Conservation (phyloP, 2,888 invertebrate genomes). For the Priocnemis perturbator region DNA sequence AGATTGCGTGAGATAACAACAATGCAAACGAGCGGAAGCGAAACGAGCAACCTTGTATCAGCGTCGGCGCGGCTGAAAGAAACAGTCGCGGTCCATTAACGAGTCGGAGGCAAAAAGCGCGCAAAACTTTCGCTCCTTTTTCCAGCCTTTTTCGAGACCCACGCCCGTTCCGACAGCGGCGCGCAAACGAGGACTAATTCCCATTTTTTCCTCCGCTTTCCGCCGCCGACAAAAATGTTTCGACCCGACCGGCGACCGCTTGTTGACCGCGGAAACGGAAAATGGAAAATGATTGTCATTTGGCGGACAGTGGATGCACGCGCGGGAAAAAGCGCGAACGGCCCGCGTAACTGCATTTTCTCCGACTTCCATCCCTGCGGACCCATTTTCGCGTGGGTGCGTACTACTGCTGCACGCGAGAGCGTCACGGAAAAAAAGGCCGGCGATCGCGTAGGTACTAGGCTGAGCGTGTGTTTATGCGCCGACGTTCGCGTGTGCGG, state of each 20-base stretch:
- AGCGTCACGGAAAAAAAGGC: slow-evolving; percentile 3
- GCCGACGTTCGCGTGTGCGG: too few species aligned
- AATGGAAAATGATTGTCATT: slow-evolving; percentile 8
- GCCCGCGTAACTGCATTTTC: slow-evolving; percentile 50
- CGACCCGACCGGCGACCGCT: too few species aligned
- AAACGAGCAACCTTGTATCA: too few species aligned
- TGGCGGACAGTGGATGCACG: not conserved
- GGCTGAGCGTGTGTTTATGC: too few species aligned
- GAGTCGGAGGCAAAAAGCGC: not conserved
- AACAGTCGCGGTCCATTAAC: too few species aligned
- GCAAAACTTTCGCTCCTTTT: slow-evolving; percentile 4
- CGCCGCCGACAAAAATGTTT: not conserved
- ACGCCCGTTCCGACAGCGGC: not conserved
- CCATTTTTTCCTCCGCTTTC: not conserved
- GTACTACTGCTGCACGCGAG: not conserved
- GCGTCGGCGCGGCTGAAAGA: too few species aligned
- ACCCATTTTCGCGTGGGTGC: slow-evolving; percentile 20
- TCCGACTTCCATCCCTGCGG: slow-evolving; percentile 33
- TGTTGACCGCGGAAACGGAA: not conserved
- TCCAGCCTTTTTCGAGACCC: too few species aligned
- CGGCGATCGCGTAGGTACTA: not conserved
- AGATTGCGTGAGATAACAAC: too few species aligned
- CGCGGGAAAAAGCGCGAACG: too few species aligned
- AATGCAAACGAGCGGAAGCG: too few species aligned
- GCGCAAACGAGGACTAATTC: slow-evolving; percentile 10